phyloP scores from a whole-genome alignment of 2,888 invertebrate species.

The Mesorhabditis spiculigera region DNA sequence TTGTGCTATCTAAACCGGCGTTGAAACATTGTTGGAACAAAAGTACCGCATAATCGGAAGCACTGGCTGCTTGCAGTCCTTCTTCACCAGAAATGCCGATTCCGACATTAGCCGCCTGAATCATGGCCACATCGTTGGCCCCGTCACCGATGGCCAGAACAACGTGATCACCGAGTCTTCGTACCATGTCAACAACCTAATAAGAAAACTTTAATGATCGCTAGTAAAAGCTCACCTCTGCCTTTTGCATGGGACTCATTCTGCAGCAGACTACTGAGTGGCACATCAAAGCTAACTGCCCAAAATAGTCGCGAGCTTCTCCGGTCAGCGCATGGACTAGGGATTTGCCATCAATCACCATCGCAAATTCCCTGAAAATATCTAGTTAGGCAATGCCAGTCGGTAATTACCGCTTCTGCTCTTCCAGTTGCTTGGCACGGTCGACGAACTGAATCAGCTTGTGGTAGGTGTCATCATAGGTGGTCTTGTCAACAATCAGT shows the following conservation, averaged over 20 bases:
- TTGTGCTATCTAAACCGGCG: slow-evolving; percentile 76
- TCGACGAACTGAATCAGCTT: slow-evolving; percentile 40
- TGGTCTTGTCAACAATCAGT: slow-evolving; percentile 49
- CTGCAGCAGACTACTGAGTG: slow-evolving; percentile 90
- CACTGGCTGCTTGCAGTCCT: slow-evolving; percentile 97
- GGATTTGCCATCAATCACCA: slow-evolving; percentile 82
- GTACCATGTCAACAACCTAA: slow-evolving; percentile 64
- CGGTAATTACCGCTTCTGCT: slow-evolving; percentile 17
- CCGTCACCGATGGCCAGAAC: slow-evolving; percentile 93
- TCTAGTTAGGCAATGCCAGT: neutral
- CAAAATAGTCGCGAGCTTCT: slow-evolving; percentile 85
- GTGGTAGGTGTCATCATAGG: slow-evolving; percentile 46
- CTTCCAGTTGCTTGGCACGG: slow-evolving; percentile 26
- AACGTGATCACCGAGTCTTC: slow-evolving; percentile 72
- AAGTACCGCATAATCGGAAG: slow-evolving; percentile 83
- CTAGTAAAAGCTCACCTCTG: slow-evolving; percentile 54
- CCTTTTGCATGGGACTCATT: slow-evolving; percentile 96
- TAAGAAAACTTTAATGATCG: neutral
- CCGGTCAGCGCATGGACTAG: slow-evolving; percentile 51
- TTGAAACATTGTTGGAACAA: neutral
- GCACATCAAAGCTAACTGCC: slow-evolving; percentile 88
- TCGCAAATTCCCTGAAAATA: slow-evolving; percentile 71
- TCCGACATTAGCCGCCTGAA: slow-evolving; percentile 93
- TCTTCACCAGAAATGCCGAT: slow-evolving; percentile 95
- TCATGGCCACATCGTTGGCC: slow-evolving; percentile 97